Base-by-base conservation (phyloP, 2,113 vertebrate species). In the Balaeniceps rex region DNA sequence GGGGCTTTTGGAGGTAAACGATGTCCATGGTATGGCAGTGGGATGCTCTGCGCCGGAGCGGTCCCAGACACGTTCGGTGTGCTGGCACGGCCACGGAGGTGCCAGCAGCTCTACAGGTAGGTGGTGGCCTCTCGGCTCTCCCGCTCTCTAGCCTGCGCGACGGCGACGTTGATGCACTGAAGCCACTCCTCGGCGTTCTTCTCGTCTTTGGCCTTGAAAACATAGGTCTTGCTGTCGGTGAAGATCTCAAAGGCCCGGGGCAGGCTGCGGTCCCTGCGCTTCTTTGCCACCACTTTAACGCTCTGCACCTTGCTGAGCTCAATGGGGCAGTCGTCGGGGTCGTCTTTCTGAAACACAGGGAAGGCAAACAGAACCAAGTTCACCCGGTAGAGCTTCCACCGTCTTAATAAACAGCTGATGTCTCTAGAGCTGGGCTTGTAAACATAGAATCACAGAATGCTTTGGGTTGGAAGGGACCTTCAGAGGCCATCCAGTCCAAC, bases 271-370 rank as follows among this genome's bases (percentile, higher is more conserved):
- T 99, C 99, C 52, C 99, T 97, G 11, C 98, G 99, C 94, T 99
- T 99, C 96, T 97, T 99, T 14, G 98, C 96, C 83, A 99, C 98
- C 24, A 96, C 99, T 83, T 99, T 99, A 66, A 99, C 99, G 3
- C 99, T 99, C 97, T 99, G 99, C 63, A 99, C 99, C 95, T 99
- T 99, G 98, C 99, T 99, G 90, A 99, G 99, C 98, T 99, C 99
- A 19, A 99, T 99, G 7, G 99, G 99, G 61, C 98, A 97, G 80
- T 99, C 99, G 4, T 99, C 99, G 11, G 99, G 98, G 92, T 99
- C 99, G 0, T 99, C 99, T 70, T 99, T 99, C 99, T 99, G 98
- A 80, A 95, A 97, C n/a, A 81, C 55, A 80, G 23, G 58, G 93
- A 79, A 54, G 38, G 36, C 69, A 77, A 38, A 74, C 25, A 58